phyloP scores from a whole-genome alignment of 1,140 invertebrate species.

The Musca vetustissima region DNA sequence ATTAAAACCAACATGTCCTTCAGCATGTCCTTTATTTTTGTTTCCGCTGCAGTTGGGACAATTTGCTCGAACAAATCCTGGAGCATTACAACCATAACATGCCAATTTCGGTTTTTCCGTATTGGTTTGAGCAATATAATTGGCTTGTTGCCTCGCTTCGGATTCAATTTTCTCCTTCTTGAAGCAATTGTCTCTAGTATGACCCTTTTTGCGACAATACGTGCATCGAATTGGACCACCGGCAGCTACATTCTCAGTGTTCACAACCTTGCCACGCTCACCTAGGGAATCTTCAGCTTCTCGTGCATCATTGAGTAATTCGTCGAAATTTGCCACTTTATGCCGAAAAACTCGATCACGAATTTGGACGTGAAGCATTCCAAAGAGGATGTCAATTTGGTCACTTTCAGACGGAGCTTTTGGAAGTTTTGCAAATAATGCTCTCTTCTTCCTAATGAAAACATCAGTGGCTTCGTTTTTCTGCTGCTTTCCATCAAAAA shows the following conservation, averaged over 20 bases:
- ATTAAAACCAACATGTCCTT: neutral
- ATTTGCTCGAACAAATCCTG: slow-evolving; percentile 1
- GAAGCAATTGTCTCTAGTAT: neutral
- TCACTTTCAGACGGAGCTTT: neutral
- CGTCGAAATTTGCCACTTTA: slow-evolving; percentile 19
- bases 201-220: slow-evolving; percentile 11
- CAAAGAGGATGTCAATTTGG: slow-evolving; percentile 32
- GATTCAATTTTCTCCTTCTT: neutral
- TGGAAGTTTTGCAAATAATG: slow-evolving; percentile 23
- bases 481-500: slow-evolving; percentile 25
- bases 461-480: slow-evolving; percentile 22
- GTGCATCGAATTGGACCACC: neutral
- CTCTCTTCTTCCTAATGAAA: slow-evolving; percentile 24
- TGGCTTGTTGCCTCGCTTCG: neutral
- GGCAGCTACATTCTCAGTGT: neutral
- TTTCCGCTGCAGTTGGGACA: neutral
- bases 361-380: slow-evolving; percentile 26
- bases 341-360: slow-evolving; percentile 23
- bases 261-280: neutral
- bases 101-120: neutral
- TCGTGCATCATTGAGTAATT: slow-evolving; percentile 13
- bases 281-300: neutral
- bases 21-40: slow-evolving; percentile 1
- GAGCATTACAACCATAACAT: slow-evolving; percentile 5
- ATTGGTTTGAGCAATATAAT: slow-evolving; percentile 1